Evolutionary conservation across 92 coral and sea anemone species (phyloP).

Genomic region (Epizoanthus illoricatus): DNA sequence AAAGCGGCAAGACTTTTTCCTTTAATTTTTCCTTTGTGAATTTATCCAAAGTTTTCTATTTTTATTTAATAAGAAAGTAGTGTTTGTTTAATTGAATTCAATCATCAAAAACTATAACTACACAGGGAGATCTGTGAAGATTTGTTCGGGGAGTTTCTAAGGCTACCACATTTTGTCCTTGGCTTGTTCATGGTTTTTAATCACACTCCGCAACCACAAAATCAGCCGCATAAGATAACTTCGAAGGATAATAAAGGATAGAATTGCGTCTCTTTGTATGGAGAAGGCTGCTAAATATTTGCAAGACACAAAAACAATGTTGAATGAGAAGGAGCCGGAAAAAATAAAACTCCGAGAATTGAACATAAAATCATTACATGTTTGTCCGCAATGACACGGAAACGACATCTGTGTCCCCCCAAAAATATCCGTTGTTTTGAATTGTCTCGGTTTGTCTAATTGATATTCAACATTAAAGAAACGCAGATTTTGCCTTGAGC

Average conservation of each 20-base stretch:
- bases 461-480: neutral
- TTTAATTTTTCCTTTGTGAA: too few species aligned
- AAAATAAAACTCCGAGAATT: neutral
- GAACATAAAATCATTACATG: neutral
- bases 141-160: neutral
- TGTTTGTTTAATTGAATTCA: too few species aligned
- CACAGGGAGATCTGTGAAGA: neutral
- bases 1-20: too few species aligned
- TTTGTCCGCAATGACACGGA: neutral
- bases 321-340: neutral
- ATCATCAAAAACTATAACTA: neutral
- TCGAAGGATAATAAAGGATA: neutral
- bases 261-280: neutral
- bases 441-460: neutral
- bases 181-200: neutral
- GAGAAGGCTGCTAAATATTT: neutral
- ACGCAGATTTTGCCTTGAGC: neutral
- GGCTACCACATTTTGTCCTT: neutral
- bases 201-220: neutral
- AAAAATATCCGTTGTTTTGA: neutral
- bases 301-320: neutral
- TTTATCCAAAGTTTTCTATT: too few species aligned
- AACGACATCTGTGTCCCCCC: neutral
- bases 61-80: too few species aligned
- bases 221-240: conserved; percentile 3